Conservation (phyloP, 2,797 vertebrate genomes). For the Alcedo atthis region DNA sequence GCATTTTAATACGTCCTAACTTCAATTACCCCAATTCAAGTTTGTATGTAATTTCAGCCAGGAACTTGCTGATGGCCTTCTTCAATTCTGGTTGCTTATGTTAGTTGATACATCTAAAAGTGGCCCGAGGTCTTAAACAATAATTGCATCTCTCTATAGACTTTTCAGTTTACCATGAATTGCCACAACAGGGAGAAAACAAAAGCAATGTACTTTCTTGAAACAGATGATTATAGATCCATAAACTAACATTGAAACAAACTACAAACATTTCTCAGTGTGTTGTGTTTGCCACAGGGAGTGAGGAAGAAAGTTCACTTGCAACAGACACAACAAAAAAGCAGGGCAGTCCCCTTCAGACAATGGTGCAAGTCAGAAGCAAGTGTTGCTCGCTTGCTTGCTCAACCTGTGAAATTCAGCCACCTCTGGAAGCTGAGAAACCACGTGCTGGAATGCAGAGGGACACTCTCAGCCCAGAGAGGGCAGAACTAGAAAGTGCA, state of each 20-base stretch:
- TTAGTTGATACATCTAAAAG: background rate
- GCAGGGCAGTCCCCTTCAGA: conserved; percentile 23
- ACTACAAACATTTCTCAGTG: conserved; percentile 6
- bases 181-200: background rate
- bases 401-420: conserved; percentile 30
- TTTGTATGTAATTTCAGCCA: conserved; percentile 15
- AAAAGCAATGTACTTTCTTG: background rate
- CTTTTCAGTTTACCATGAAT: background rate
- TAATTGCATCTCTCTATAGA: background rate
- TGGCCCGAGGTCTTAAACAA: background rate
- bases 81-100: conserved; percentile 7
- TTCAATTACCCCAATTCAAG: background rate
- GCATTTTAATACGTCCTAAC: background rate
- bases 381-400: background rate
- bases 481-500: background rate
- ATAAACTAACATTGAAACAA: conserved; percentile 15
- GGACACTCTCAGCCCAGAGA: background rate
- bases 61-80: background rate
- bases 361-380: background rate
- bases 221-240: background rate
- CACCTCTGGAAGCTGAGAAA: conserved; percentile 13
- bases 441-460: background rate
- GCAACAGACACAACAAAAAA: conserved; percentile 36
- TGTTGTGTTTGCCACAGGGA: background rate
- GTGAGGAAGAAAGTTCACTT: conserved; percentile 6